A percentile compares a stretch with the other conserved stretches of the same genome.
phyloP scores from a whole-genome alignment of 2,797 vertebrate species.

The Loris lydekkerianus region DNA sequence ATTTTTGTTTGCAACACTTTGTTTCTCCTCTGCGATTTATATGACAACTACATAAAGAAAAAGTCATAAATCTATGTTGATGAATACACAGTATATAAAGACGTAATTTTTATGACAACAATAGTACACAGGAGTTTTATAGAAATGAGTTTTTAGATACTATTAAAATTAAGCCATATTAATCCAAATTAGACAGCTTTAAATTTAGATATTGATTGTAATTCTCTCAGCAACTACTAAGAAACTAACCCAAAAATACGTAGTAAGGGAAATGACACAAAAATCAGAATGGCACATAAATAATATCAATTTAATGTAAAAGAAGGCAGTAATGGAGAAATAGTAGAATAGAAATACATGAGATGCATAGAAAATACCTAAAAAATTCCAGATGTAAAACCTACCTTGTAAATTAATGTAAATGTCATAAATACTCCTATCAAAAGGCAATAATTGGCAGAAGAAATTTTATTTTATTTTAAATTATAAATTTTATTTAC shows the following conservation, averaged over 20 bases:
- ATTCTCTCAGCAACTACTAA: not conserved
- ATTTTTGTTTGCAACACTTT: not conserved
- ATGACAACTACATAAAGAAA: not conserved
- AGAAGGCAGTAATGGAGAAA: not conserved
- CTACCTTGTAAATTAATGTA: not conserved
- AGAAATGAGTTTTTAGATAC: not conserved
- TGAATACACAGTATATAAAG: not conserved
- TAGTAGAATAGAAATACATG: not conserved
- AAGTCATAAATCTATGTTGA: not conserved
- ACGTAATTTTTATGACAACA: not conserved
- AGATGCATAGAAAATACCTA: not conserved
- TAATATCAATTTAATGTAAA: slow-evolving; percentile 36
- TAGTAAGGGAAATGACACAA: not conserved
- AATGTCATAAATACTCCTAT: not conserved
- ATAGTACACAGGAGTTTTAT: not conserved
- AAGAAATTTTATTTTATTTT: not conserved
- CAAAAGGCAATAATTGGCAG: slow-evolving; percentile 1
- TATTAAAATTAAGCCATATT: slow-evolving; percentile 23
- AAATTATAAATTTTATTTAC: no score
- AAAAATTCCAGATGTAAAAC: not conserved
- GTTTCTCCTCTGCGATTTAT: not conserved
- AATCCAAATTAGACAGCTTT: not conserved
- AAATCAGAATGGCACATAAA: not conserved
- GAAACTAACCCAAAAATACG: not conserved
- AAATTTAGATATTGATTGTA: slow-evolving; percentile 12